phyloP scores from a whole-genome alignment of 1,140 invertebrate genomes.

The Stegodyphus dumicola region DNA sequence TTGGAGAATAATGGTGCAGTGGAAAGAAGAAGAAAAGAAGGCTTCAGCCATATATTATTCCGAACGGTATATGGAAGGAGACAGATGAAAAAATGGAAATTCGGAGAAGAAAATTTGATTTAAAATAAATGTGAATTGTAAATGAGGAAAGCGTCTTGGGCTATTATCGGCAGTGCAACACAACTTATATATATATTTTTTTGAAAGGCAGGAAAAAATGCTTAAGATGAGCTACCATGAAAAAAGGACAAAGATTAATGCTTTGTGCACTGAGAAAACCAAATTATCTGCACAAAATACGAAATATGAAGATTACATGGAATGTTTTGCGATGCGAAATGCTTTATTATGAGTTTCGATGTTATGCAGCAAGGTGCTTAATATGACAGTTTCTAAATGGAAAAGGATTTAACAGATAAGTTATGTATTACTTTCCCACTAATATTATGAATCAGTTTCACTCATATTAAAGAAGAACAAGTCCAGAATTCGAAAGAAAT shows the following conservation, averaged over 20 bases:
- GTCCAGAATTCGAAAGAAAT: too few relatives aligned
- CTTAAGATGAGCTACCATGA: neutral
- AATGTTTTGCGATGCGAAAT: too few relatives aligned
- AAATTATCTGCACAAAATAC: neutral
- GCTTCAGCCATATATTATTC: slow-evolving; percentile 36
- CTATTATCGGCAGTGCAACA: slow-evolving; percentile 32
- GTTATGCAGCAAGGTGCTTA: too few relatives aligned
- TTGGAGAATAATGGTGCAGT: slow-evolving; percentile 29
- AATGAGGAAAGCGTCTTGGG: slow-evolving; percentile 17
- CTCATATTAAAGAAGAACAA: too few relatives aligned
- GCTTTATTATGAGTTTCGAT: too few relatives aligned
- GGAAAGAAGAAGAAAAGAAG: slow-evolving; percentile 20
- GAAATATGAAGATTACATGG: too few relatives aligned
- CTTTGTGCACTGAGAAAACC: slow-evolving; percentile 18
- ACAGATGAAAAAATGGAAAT: neutral
- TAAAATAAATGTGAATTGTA: slow-evolving; percentile 45
- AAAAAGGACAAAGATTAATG: slow-evolving; percentile 39
- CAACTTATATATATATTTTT: slow-evolving; percentile 12
- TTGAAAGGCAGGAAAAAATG: neutral
- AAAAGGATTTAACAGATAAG: too few relatives aligned
- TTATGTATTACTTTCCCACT: too few relatives aligned
- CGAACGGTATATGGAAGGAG: neutral
- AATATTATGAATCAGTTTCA: too few relatives aligned
- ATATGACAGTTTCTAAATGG: too few relatives aligned
- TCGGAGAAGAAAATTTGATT: slow-evolving; percentile 28